These are phyloP conservation scores for Matsumyia berberina DNA, from an alignment of 2,888 invertebrate genomes.

Conservation along the genomic window DNA sequence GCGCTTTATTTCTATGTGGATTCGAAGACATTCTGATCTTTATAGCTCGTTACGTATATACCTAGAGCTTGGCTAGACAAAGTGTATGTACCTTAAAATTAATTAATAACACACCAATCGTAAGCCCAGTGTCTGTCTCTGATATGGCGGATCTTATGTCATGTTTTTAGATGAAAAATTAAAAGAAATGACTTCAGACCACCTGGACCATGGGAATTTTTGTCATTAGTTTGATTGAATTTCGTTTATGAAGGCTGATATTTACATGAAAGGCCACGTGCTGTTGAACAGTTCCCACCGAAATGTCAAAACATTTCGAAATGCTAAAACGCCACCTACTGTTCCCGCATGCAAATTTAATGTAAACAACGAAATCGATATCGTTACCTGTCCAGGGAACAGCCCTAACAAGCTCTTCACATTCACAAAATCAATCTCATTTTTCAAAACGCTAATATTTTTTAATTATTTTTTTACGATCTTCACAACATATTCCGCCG, in stretches of 20 bases:
- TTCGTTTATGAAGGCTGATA: not conserved
- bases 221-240: slow-evolving; percentile 6
- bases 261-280: slow-evolving; percentile 18
- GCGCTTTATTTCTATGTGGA: too few relatives aligned
- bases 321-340: slow-evolving; percentile 51
- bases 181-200: not conserved
- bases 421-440: slow-evolving; percentile 20
- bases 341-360: slow-evolving; percentile 42
- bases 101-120: too few relatives aligned
- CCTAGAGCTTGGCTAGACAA: too few relatives aligned
- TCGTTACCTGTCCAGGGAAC: not conserved
- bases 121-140: too few relatives aligned
- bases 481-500: slow-evolving; percentile 41
- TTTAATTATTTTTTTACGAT: slow-evolving; percentile 60
- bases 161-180: not conserved
- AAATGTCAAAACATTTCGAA: slow-evolving; percentile 18
- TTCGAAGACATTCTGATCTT: too few relatives aligned
- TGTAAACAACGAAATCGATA: slow-evolving; percentile 31
- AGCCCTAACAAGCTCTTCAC: slow-evolving; percentile 16
- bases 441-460: slow-evolving; percentile 30
- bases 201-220: slow-evolving; percentile 27
- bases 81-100: too few relatives aligned
- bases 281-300: slow-evolving; percentile 7
- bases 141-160: too few relatives aligned
- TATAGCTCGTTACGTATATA: too few relatives aligned